Conservation (phyloP, 2,888 invertebrate genomes). For the Ochropacha duplaris region DNA sequence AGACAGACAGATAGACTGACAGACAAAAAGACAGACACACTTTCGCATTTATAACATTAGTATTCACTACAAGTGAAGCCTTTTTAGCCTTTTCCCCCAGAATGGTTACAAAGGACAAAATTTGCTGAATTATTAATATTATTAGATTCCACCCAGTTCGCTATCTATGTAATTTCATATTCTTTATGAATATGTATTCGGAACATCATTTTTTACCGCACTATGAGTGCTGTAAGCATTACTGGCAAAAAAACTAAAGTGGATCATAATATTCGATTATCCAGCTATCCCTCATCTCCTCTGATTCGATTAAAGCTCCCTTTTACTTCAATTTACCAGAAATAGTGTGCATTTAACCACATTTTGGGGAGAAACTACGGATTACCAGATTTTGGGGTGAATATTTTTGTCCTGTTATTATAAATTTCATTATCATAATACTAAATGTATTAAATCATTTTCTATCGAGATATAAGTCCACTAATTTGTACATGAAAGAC, state of each 20-base stretch:
- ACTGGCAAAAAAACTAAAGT: constrained; percentile 56
- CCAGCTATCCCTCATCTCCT: constrained; percentile 33
- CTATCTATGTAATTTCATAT: too few species aligned
- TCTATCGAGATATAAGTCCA: constrained; percentile 5
- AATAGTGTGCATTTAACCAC: constrained; percentile 67
- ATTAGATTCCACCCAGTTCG: too few species aligned
- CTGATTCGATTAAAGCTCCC: constrained; percentile 72
- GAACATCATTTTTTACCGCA: constrained; percentile 26
- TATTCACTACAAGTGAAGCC: too few species aligned
- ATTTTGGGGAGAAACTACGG: constrained; percentile 59
- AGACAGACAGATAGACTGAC: too few species aligned
- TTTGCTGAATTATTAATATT: too few species aligned
- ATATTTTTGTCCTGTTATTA: constrained; percentile 48
- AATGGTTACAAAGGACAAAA: too few species aligned
- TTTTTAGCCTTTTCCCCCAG: too few species aligned
- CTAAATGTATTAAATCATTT: constrained; percentile 35
- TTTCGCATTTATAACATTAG: too few species aligned
- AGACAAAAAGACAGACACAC: too few species aligned
- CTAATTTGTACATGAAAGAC: not conserved
- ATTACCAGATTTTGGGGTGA: constrained; percentile 57
- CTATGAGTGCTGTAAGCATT: too few species aligned
- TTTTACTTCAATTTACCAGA: constrained; percentile 66
- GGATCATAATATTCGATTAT: constrained; percentile 67
- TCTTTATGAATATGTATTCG: constrained; percentile 7
- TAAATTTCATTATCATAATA: constrained; percentile 68